These are phyloP conservation scores for Lucifuga dentata DNA, from an alignment of 2,113 vertebrate genomes.

Conservation along the genomic window DNA sequence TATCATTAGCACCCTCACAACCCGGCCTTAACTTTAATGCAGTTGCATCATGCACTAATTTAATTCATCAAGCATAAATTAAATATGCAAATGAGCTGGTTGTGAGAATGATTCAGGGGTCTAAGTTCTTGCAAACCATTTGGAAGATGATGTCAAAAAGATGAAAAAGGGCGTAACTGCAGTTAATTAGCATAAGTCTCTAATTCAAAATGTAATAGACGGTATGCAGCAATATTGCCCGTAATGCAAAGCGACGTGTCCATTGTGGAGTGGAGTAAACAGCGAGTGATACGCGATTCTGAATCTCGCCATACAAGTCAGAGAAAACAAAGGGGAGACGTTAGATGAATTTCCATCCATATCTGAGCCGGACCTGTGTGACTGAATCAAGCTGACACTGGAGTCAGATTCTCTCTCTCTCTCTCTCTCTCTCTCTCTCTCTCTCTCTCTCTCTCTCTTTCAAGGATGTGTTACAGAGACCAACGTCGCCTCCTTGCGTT, in stretches of 20 bases:
- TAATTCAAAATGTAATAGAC: conserved; percentile 66
- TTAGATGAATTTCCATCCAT: conserved; percentile 73
- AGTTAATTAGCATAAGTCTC: conserved; percentile 68
- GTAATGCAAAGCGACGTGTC: conserved; percentile 72
- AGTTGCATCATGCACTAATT: conserved; percentile 70
- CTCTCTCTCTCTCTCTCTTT: conserved; percentile 6
- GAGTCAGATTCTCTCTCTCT: conserved; percentile 38
- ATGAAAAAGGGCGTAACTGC: conserved; percentile 69
- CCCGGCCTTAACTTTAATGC: conserved; percentile 50
- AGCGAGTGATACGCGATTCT: conserved; percentile 63
- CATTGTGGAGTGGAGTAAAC: conserved; percentile 75
- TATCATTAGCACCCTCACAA: conserved; percentile 69
- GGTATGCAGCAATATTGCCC: conserved; percentile 50
- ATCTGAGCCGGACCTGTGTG: conserved; percentile 77
- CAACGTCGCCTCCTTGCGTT: conserved; percentile 80
- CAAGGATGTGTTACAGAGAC: conserved; percentile 59
- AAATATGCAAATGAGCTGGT: conserved; percentile 65
- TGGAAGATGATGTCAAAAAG: conserved; percentile 63
- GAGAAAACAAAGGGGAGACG: conserved; percentile 75
- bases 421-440: conserved; percentile 5
- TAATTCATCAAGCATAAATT: conserved; percentile 70
- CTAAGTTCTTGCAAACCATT: conserved; percentile 40
- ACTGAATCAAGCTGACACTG: conserved; percentile 78
- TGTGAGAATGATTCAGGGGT: conserved; percentile 39
- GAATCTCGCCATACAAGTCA: conserved; percentile 72